Base-by-base conservation (phyloP, 2,113 vertebrate species). In the Dolichotis patagonum region DNA sequence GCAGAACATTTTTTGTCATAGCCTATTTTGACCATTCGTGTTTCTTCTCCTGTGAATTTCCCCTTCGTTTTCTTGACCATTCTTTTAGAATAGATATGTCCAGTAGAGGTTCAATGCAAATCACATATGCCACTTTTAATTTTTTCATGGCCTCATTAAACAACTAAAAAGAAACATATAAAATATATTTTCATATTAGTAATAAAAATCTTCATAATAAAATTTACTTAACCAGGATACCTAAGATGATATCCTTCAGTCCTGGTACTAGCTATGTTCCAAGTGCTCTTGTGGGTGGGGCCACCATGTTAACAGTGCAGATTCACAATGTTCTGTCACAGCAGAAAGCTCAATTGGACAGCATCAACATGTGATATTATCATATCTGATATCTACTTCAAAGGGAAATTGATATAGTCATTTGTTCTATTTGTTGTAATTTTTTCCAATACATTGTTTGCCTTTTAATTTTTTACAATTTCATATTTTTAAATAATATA, bases 21-120 rank as follows among this genome's bases (percentile, higher is more conserved):
- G 30, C 83, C 89, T 88, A 49, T 69, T n/a, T n/a, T 90, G 58
- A 11, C 56, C 56, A 35, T 91, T 85, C 82, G 6, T 46, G 58
- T 67, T 92, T 90, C 62, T 92, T 87, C 46, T 91, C 90, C 58
- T 89, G 38, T 75, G 52, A 90, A 62, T 83, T 83, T 93, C 94
- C 46, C 88, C n/a, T 84, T 85, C 91, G 49, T 90, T 86, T 93
- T 56, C 46, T 91, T 91, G 41, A 83, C 46, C 28, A 80, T 88
- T 93, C 75, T 93, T 87, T 56, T 94, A 89, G 32, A 94, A 87
- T 3, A 86, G 46, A 46, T 24, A 30, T 83, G 28, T 84, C 54
- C 35, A 85, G 43, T 38, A 63, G 43, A 96, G 17, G 78, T 24
- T 63, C 63, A 85, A 86, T 83, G 30, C 22, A 38, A 97, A 35